Evolutionary conservation across 23 tunicate species (phyloP), one percentile per base, ranked within the genome.

Genomic region (Ciona savignyi): DNA sequence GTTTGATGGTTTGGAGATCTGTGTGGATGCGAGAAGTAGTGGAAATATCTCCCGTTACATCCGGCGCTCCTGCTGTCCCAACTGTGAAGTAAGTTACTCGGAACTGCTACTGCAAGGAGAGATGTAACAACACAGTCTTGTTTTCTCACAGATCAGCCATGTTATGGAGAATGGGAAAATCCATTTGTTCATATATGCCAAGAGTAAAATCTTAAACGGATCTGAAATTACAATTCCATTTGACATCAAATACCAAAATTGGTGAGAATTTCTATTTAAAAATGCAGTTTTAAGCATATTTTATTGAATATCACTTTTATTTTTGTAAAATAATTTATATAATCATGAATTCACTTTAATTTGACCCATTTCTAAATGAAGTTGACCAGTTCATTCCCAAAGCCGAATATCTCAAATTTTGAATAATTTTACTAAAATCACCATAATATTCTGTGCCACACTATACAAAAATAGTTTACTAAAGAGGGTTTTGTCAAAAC

Each of bases 161-260:
- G 89, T 84, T 0, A 74, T 71, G 25, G 89, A 77, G 48, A 61
- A 79, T 35, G 64, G 70, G 25, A 63, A 77, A 30, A 25, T 77
- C 1, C 82, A 72, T 64, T 30, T 84, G 24, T 77, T 84, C 62
- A 70, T 84, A 4, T 77, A 35, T 62, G 34, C 82, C 23, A 77
- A 77, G 27, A 65, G 76, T n/a, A 35, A 71, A 24, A 84, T 84
- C 64, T 20, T 63, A 3, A 77, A 29, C 30, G 89, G 82, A n/a
- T 63, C 76, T 1, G 89, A 84, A 71, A 77, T 84, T 28, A 84
- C 89, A 25, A 77, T 84, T 63, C 89, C 89, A 2, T 84, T 84
- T 84, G 89, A 84, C 70, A 68, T 70, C 66, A 77, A 84, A 64
- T 84, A 84, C 63, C 82, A 84, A 84, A 84, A 84, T 56, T 84